phyloP scores from a whole-genome alignment of 2,888 invertebrate species.

The Willowsia nigromaculata region DNA sequence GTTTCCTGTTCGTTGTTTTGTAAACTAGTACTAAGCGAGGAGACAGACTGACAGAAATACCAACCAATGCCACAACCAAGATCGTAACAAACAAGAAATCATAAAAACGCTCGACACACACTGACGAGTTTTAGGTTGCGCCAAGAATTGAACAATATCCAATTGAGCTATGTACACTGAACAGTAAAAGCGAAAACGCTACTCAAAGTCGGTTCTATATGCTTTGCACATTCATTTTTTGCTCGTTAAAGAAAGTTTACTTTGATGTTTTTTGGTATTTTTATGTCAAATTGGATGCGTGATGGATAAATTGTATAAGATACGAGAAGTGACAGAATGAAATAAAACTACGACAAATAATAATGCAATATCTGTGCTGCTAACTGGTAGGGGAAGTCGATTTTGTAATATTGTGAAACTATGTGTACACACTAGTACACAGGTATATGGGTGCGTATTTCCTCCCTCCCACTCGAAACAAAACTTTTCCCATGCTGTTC shows the following conservation, averaged over 20 bases:
- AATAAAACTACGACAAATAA: neutral
- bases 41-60: neutral
- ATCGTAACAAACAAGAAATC: slow-evolving; percentile 20
- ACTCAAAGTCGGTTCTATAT: slow-evolving; percentile 2
- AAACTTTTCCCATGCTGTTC: neutral
- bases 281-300: slow-evolving; percentile 49
- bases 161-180: neutral
- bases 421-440: too few relatives aligned
- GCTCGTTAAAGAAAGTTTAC: slow-evolving; percentile 54
- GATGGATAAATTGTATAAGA: slow-evolving; percentile 54
- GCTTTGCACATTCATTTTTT: slow-evolving; percentile 32
- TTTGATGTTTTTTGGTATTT: slow-evolving; percentile 11
- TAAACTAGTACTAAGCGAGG: neutral
- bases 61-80: neutral
- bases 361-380: neutral
- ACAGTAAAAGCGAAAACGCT: neutral
- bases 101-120: slow-evolving; percentile 10
- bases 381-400: neutral
- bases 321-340: neutral
- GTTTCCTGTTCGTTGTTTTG: neutral
- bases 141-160: neutral
- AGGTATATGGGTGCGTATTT: too few relatives aligned
- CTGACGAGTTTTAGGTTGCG: slow-evolving; percentile 6
- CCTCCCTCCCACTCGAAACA: neutral
- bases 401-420: too few relatives aligned